A percentile compares a stretch with the other conserved stretches of the same genome.
Evolutionary conservation across 2,888 invertebrate species (phyloP).

Genomic region (Eupsilia transversa): DNA sequence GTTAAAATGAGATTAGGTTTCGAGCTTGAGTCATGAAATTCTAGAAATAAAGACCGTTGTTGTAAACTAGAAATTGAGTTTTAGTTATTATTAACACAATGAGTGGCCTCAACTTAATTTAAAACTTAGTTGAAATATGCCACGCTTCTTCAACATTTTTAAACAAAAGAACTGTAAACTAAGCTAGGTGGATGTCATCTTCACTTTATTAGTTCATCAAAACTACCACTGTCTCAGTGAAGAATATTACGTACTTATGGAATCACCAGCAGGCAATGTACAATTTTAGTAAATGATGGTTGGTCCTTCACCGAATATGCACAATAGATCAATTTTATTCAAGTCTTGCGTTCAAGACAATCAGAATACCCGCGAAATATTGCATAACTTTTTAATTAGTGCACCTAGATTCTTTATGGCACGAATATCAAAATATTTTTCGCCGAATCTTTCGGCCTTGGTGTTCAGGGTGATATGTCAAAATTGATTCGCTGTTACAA

Average conservation of each 20-base stretch:
- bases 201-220: conserved; percentile 10
- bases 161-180: background rate
- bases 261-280: background rate
- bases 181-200: background rate
- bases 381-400: too few relatives aligned
- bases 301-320: background rate
- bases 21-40: conserved; percentile 2
- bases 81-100: conserved; percentile 27
- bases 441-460: too few relatives aligned
- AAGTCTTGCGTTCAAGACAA: too few relatives aligned
- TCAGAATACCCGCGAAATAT: too few relatives aligned
- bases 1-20: conserved; percentile 26
- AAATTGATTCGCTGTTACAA: too few relatives aligned
- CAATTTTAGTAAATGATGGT: background rate
- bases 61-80: conserved; percentile 13
- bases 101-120: conserved; percentile 29
- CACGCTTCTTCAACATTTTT: conserved; percentile 6
- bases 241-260: background rate
- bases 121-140: conserved; percentile 22
- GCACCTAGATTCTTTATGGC: too few relatives aligned
- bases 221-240: background rate
- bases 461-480: too few relatives aligned
- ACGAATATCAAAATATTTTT: too few relatives aligned
- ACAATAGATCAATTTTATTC: background rate
- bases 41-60: conserved; percentile 5